phyloP scores from a whole-genome alignment of 2,888 invertebrate genomes.

The Drosophila borborema region DNA sequence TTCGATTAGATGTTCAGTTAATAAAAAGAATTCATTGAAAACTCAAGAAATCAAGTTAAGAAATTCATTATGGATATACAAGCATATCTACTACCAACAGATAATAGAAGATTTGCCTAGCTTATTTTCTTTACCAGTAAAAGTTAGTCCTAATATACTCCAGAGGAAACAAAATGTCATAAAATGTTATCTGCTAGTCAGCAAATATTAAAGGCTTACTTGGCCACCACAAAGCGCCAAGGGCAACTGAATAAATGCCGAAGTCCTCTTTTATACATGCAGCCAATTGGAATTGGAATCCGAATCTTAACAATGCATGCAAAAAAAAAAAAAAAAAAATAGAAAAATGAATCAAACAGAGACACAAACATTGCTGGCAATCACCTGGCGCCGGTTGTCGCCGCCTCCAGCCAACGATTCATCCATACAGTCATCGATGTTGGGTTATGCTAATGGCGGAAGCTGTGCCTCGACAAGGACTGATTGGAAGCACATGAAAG shows the following conservation, averaged over 20 bases:
- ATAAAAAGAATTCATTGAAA: background rate
- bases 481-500: constrained; percentile 72
- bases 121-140: too few species aligned
- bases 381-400: constrained; percentile 64
- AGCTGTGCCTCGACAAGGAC: constrained; percentile 52
- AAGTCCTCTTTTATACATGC: constrained; percentile 30
- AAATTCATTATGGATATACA: background rate
- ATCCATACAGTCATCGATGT: constrained; percentile 25
- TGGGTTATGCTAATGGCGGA: constrained; percentile 74
- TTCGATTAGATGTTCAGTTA: background rate
- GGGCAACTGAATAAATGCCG: constrained; percentile 20
- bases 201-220: constrained; percentile 31
- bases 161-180: background rate
- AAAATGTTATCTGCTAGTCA: constrained; percentile 6
- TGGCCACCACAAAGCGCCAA: constrained; percentile 9
- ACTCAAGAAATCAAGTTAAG: background rate
- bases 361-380: constrained; percentile 62
- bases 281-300: constrained; percentile 52
- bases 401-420: constrained; percentile 30
- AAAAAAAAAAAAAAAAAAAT: constrained; percentile 18
- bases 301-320: constrained; percentile 53
- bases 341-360: constrained; percentile 34
- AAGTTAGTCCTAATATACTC: background rate
- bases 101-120: background rate
- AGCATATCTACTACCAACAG: background rate